Evolutionary conservation across 2,113 vertebrate species (phyloP).

Genomic region (Brachypteracias leptosomus): DNA sequence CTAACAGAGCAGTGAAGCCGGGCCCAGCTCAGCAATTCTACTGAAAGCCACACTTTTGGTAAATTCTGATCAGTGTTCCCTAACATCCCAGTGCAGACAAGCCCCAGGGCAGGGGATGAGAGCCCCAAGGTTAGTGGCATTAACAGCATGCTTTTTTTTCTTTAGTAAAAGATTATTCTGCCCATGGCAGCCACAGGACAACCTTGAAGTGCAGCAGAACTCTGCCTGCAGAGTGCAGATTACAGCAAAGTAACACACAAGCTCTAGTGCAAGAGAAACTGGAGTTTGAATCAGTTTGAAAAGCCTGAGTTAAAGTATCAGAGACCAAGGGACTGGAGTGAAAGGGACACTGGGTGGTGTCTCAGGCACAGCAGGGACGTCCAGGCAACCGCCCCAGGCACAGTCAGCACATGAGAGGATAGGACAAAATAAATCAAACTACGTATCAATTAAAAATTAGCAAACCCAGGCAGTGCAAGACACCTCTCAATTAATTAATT

Average conservation of each 20-base stretch:
- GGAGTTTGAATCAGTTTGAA: accelerated
- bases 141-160: background rate
- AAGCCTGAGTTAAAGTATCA: background rate
- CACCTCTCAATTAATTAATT: background rate
- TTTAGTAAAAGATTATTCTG: background rate
- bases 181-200: background rate
- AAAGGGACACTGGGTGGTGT: background rate
- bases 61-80: background rate
- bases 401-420: background rate
- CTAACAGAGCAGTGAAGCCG: accelerated
- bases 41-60: background rate
- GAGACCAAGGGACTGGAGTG: background rate
- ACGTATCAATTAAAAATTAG: background rate
- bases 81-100: background rate
- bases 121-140: background rate
- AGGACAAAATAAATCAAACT: background rate
- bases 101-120: background rate
- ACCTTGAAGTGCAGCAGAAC: background rate
- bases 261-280: background rate
- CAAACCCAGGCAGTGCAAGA: background rate
- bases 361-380: background rate
- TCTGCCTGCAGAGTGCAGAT: background rate
- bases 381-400: background rate
- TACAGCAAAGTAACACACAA: accelerated
- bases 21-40: background rate